Evolutionary conservation across 2,113 vertebrate species (phyloP).

Genomic region (Diglossa brunneiventris): DNA sequence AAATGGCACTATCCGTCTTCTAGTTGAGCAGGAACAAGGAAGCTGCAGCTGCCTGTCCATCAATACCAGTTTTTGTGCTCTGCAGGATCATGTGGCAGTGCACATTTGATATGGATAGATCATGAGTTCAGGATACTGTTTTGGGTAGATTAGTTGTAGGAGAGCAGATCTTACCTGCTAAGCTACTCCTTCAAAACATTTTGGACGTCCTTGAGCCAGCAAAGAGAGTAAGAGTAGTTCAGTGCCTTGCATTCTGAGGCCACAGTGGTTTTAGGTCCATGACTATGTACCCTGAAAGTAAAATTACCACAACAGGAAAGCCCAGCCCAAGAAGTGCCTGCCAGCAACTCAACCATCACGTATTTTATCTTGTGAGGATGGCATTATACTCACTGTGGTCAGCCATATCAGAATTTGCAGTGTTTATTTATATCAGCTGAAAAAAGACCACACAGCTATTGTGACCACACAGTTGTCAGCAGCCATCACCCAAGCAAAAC

Average conservation of each 20-base stretch:
- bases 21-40: not conserved
- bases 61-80: not conserved
- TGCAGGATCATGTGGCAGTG: not conserved
- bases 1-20: not conserved
- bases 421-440: constrained; percentile 11
- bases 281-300: not conserved
- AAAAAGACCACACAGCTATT: not conserved
- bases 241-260: fast-evolving
- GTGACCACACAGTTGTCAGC: not conserved
- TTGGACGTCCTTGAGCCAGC: not conserved
- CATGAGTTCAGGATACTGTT: not conserved
- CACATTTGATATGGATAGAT: not conserved
- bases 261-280: not conserved
- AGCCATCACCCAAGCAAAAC: constrained; percentile 5
- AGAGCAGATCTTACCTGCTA: not conserved
- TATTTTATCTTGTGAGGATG: not conserved
- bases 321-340: not conserved
- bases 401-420: not conserved
- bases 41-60: not conserved
- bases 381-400: not conserved
- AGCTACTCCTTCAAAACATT: not conserved
- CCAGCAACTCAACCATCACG: not conserved
- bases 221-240: not conserved
- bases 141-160: not conserved
- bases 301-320: not conserved